These are phyloP conservation scores for Schizothorax lantsangensis DNA, from an alignment of 2,797 vertebrate genomes.

Conservation along the genomic window DNA sequence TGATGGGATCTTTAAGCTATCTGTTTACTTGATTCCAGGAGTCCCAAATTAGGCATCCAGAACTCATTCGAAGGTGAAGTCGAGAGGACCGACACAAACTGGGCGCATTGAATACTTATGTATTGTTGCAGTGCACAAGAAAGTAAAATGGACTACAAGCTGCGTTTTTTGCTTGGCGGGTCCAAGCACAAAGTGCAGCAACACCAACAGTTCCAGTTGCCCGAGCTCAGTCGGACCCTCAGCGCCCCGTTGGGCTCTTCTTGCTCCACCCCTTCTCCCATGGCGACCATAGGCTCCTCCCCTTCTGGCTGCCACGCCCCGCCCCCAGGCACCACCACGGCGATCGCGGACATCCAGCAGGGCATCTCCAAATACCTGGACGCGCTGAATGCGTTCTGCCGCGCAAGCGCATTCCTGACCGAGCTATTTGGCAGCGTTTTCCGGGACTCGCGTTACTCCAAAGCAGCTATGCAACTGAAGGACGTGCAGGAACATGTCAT, in stretches of 20 bases:
- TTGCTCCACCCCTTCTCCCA: constrained; percentile 83
- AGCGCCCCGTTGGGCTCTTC: constrained; percentile 88
- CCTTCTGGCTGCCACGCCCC: constrained; percentile 84
- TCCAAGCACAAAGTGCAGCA: constrained; percentile 99
- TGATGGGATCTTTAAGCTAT: constrained; percentile 81
- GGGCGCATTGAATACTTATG: constrained; percentile 88
- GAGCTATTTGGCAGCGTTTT: constrained; percentile 99
- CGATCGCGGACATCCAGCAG: constrained; percentile 98
- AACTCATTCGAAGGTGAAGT: constrained; percentile 18
- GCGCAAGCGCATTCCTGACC: constrained; percentile 97
- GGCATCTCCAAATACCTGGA: constrained; percentile 99
- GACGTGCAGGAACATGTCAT: constrained; percentile 99
- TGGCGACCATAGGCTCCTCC: constrained; percentile 73
- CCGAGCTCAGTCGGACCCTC: constrained; percentile 94
- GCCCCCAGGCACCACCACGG: constrained; percentile 82
- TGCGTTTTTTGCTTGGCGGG: constrained; percentile 99
- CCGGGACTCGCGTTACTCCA: constrained; percentile 97
- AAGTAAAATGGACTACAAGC: constrained; percentile 99
- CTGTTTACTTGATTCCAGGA: constrained; percentile 82
- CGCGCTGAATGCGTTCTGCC: constrained; percentile 97
- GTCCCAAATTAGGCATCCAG: constrained; percentile 48
- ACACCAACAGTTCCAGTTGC: constrained; percentile 92
- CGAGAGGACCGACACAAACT: constrained; percentile 66
- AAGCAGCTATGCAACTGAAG: constrained; percentile 99
- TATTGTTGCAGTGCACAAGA: constrained; percentile 99